Base-by-base conservation (phyloP, 30 jellyfish, hydroid and myxozoan species). In the Calvadosia cruxmelitensis region DNA sequence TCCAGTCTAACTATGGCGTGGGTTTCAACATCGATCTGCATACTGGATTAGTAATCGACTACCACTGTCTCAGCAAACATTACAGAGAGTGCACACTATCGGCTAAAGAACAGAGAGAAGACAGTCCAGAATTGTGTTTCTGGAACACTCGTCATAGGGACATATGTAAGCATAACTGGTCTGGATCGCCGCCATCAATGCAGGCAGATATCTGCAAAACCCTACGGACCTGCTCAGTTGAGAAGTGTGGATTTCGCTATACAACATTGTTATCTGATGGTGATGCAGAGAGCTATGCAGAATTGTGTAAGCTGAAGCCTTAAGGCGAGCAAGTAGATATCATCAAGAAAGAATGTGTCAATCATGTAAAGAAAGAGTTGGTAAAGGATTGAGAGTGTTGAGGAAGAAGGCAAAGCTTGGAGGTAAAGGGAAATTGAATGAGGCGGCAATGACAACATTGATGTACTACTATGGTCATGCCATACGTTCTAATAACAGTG, bases 251-350 rank as follows among this genome's bases (percentile, higher is more conserved):
- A 51, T 71, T 78, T 10, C 52, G 82, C n/a, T 78, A 78, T 72
- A 78, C 92, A 0, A 34, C 83, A 57, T 20, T 42, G 20, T 53
- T 67, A 29, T 50, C 64, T 1, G 81, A 68, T 69, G 89, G 89
- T 29, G 89, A 77, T 63, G 30, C 72, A 24, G 68, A 67, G 52
- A 65, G 73, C 0, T 77, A 31, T 67, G 81, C 67, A 31, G 26
- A 42, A 20, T 20, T 42, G 20, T 42, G 57, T 42, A 42, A 5
- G 15, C 10, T 20, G 20, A 42, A 42, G 57, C 57, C 57, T 5
- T 42, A 42, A 5, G 57, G 57, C 64, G 27, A 42, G 10, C 57
- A 42, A 42, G n/a, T n/a, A n/a, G n/a, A n/a, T n/a, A n/a, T n/a
- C n/a, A n/a, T n/a, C n/a, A n/a, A n/a, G n/a, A n/a, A n/a, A n/a